Evolutionary conservation across 2,888 invertebrate genomes (phyloP).

Genomic region (Plagiodera versicolora): DNA sequence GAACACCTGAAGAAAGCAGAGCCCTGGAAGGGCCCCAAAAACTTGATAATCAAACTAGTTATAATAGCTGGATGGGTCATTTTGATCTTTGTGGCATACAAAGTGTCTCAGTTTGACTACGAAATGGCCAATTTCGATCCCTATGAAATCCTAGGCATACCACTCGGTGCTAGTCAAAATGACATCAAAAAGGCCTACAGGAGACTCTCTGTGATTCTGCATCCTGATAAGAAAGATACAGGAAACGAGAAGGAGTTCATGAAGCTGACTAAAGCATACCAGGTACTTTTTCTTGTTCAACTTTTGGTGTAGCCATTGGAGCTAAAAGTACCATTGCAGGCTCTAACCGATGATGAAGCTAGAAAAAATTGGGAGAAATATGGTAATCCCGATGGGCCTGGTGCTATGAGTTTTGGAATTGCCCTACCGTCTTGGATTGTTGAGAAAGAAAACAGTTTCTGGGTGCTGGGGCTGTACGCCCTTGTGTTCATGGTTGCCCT

Average conservation of each 20-base stretch:
- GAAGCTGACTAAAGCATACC: conserved; percentile 91
- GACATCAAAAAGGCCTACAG: conserved; percentile 97
- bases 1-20: conserved; percentile 79
- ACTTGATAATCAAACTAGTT: conserved; percentile 74
- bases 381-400: conserved; percentile 99
- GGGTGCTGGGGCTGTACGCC: conserved; percentile 94
- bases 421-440: conserved; percentile 99
- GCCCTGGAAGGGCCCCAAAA: conserved; percentile 85
- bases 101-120: conserved; percentile 95
- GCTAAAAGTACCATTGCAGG: conserved; percentile 56
- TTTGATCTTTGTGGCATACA: conserved; percentile 80
- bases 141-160: conserved; percentile 90
- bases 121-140: conserved; percentile 99
- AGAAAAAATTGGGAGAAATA: conserved; percentile 98
- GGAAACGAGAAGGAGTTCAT: conserved; percentile 97
- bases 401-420: conserved; percentile 99
- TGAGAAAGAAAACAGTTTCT: conserved; percentile 97
- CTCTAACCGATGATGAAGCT: conserved; percentile 96
- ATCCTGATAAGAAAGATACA: conserved; percentile 93
- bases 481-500: conserved; percentile 97
- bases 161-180: conserved; percentile 79
- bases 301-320: not conserved
- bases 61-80: conserved; percentile 83
- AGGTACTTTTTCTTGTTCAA: conserved; percentile 59
- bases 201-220: conserved; percentile 87